Evolutionary conservation across 2,888 invertebrate species (phyloP).

Genomic region (Lithodes maja): DNA sequence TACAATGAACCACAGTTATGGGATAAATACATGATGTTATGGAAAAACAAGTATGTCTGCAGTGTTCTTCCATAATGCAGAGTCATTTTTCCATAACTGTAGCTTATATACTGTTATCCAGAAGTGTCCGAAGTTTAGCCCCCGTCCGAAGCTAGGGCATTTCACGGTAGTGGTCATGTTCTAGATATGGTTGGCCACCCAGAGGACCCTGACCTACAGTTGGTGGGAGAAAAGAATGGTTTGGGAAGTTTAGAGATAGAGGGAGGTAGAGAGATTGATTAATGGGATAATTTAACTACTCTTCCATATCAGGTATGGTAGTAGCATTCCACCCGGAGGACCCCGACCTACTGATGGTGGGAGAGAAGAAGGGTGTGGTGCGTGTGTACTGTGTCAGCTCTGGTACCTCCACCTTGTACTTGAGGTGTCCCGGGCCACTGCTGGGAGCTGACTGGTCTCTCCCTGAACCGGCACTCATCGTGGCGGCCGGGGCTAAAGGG

Average conservation of each 20-base stretch:
- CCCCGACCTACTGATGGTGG: conserved; percentile 58
- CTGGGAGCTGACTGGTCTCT: conserved; percentile 68
- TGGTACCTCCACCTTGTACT: conserved; percentile 53
- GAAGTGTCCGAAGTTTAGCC: no score
- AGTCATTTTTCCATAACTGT: no score
- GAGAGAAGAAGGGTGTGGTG: conserved; percentile 63
- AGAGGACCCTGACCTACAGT: conserved; percentile 56
- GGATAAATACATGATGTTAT: no score
- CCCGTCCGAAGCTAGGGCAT: no score
- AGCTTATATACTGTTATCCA: no score
- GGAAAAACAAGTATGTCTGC: no score
- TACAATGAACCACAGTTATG: no score
- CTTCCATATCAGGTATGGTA: conserved; percentile 53
- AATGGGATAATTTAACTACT: no score
- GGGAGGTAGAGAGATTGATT: no score
- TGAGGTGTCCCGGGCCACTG: conserved; percentile 57
- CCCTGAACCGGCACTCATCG: conserved; percentile 63
- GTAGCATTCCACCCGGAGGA: conserved; percentile 69
- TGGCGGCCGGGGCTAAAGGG: conserved; percentile 61
- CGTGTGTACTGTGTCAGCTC: conserved; percentile 59
- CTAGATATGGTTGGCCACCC: conserved; percentile 48
- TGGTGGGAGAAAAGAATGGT: conserved; percentile 66
- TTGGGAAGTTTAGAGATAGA: not conserved
- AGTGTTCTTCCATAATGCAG: no score
- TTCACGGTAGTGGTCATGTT: conserved; percentile 60